These are phyloP conservation scores for Capromys pilorides DNA, from an alignment of 2,797 vertebrate species.

Conservation along the genomic window DNA sequence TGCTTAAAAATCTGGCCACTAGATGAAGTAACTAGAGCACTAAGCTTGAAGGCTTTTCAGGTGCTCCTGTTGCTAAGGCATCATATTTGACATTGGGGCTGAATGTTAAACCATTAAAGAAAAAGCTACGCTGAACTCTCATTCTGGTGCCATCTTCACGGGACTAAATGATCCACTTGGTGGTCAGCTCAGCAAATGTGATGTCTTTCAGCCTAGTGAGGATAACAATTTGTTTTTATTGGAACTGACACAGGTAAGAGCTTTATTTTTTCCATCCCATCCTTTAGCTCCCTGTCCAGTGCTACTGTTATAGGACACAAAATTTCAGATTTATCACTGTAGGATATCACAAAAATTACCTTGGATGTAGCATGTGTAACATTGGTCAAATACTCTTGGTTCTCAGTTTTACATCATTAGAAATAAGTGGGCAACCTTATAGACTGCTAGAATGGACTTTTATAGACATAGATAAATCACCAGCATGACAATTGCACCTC, in stretches of 20 bases:
- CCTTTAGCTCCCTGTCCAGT: not conserved
- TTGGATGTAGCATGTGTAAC: not conserved
- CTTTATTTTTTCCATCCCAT: not conserved
- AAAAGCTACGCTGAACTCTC: not conserved
- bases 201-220: not conserved
- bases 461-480: not conserved
- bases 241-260: not conserved
- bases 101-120: conserved; percentile 8
- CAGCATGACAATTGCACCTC: not conserved
- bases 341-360: not conserved
- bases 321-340: not conserved
- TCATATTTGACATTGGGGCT: not conserved
- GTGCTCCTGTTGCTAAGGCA: not conserved
- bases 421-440: not conserved
- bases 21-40: not conserved
- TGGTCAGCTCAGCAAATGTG: not conserved
- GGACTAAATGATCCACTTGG: not conserved
- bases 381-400: not conserved
- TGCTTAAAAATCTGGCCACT: conserved; percentile 45
- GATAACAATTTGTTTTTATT: not conserved
- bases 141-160: not conserved
- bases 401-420: not conserved
- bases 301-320: not conserved
- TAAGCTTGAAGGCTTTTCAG: not conserved
- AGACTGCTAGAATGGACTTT: not conserved